phyloP scores from a whole-genome alignment of 2,113 vertebrate species.

The Bettongia penicillata region DNA sequence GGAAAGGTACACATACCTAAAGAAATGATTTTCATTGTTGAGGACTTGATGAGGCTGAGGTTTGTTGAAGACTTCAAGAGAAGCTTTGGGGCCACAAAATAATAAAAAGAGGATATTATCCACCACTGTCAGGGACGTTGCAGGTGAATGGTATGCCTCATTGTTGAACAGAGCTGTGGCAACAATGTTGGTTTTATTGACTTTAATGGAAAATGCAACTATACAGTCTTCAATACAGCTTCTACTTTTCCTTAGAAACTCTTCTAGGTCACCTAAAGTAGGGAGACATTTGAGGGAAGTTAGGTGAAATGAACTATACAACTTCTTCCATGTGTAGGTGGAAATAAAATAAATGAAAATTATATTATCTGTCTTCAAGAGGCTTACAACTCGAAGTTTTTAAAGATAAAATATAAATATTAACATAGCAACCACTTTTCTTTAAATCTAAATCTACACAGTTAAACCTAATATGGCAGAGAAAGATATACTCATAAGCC shows the following conservation, averaged over 20 bases:
- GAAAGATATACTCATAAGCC: too few relatives aligned
- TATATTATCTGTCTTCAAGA: too few relatives aligned
- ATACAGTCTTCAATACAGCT: slow-evolving; percentile 91
- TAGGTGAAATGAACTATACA: too few relatives aligned
- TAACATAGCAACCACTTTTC: too few relatives aligned
- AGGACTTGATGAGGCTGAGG: slow-evolving; percentile 92
- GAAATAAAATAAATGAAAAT: too few relatives aligned
- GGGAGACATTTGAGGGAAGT: neutral
- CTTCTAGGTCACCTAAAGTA: slow-evolving; percentile 84
- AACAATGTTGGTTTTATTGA: slow-evolving; percentile 34
- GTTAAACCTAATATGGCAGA: too few relatives aligned
- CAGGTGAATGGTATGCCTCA: slow-evolving; percentile 91
- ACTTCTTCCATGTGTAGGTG: too few relatives aligned
- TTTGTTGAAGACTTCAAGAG: slow-evolving; percentile 90
- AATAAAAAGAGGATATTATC: slow-evolving; percentile 91
- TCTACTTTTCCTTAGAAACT: slow-evolving; percentile 88
- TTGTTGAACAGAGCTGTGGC: slow-evolving; percentile 93
- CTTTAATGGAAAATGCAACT: slow-evolving; percentile 86
- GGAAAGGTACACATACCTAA: slow-evolving; percentile 22
- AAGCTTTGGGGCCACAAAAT: slow-evolving; percentile 88
- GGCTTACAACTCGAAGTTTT: too few relatives aligned
- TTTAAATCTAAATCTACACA: too few relatives aligned
- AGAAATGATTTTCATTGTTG: slow-evolving; percentile 79
- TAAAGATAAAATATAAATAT: too few relatives aligned
- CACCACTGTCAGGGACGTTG: slow-evolving; percentile 89